Evolutionary conservation across 2,888 invertebrate species (phyloP).

Genomic region (Xanthia icteritia): DNA sequence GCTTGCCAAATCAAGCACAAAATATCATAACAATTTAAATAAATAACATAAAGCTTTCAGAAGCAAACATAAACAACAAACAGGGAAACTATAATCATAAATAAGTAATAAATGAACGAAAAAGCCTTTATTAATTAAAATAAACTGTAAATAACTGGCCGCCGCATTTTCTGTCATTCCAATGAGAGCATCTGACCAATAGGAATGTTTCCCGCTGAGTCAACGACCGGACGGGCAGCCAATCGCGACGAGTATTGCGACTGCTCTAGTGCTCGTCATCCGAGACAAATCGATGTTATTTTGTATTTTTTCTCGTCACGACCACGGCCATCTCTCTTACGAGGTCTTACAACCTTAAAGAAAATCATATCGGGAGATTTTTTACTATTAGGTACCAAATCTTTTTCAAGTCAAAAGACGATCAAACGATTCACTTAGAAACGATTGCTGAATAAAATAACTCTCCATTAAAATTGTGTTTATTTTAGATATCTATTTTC

Average conservation of each 20-base stretch:
- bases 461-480: slow-evolving; percentile 31
- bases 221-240: slow-evolving; percentile 81
- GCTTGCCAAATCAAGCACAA: neutral
- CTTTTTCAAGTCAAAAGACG: slow-evolving; percentile 6
- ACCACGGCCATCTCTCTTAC: slow-evolving; percentile 72
- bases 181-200: slow-evolving; percentile 61
- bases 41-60: neutral
- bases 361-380: slow-evolving; percentile 42
- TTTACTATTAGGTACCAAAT: slow-evolving; percentile 25
- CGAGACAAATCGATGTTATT: slow-evolving; percentile 84
- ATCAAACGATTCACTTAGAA: slow-evolving; percentile 26
- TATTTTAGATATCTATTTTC: slow-evolving; percentile 39
- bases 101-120: slow-evolving; percentile 26
- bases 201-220: slow-evolving; percentile 74
- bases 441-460: slow-evolving; percentile 30
- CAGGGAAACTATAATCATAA: neutral
- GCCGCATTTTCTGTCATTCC: slow-evolving; percentile 56
- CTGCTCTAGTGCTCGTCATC: slow-evolving; percentile 80
- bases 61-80: neutral
- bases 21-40: neutral
- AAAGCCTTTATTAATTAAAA: slow-evolving; percentile 52
- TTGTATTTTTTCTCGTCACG: slow-evolving; percentile 77
- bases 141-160: slow-evolving; percentile 48
- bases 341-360: slow-evolving; percentile 49
- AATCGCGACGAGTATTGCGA: slow-evolving; percentile 77